Base-by-base conservation (phyloP, 2,888 invertebrate genomes). In the Hoplodrina blanda region DNA sequence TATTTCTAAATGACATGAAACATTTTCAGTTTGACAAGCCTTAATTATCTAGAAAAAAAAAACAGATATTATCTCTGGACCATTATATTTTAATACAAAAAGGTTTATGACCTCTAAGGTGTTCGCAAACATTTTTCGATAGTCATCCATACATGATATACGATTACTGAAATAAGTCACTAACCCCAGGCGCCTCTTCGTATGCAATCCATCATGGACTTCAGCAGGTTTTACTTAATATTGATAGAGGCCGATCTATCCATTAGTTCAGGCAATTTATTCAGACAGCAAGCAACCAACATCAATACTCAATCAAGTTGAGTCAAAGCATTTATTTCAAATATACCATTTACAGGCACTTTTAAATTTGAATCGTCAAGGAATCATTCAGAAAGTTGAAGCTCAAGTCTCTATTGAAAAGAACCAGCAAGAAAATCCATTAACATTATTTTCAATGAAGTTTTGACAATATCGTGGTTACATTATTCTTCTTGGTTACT, bases 231-330 rank as follows among this genome's bases (percentile, higher is more conserved):
- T 67, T 15, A 65, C 54, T 44, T 0, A 50, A 19, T 68, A 50
- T 50, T 44, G 15, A 11, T 17, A 11, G 19, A 44, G 33, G 11
- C n/a, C 10, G 10, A 19, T 15, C 52, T 15, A 64, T 73, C 50
- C 17, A 57, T 52, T 25, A 52, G 11, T 46, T 52, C 15, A 41
- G n/a, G 53, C 15, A 68, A 67, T 69, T 13, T 69, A 13, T 19
- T 13, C 44, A 44, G 33, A 11, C n/a, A 55, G 20, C 20, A 20
- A 55, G 20, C 20, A n/a, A 20, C 13, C n/a, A 25, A 33, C 7
- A 41, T 3, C 15, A 20, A 44, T 37, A 52, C 17, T 55, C 20
- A 11, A 33, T 33, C 5, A 33, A 33, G 33, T 33, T 7, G 7
- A 33, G 25, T 25, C 25, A 25, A 25, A 25, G 25, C 25, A 25